Base-by-base conservation (phyloP, 2,113 vertebrate species). In the Pongo abelii region DNA sequence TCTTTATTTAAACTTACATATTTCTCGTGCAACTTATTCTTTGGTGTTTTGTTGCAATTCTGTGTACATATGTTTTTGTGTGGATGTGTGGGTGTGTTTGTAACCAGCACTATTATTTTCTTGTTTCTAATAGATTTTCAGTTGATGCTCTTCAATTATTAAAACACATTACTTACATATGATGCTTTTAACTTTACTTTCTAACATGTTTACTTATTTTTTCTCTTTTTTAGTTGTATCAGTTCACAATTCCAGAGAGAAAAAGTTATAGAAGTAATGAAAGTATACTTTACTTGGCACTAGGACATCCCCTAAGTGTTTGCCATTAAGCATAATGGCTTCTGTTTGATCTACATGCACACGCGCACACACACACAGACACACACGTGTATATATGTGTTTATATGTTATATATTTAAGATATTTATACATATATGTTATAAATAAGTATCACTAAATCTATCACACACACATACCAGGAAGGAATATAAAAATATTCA, bases 81-180 rank as follows among this genome's bases (percentile, higher is more conserved):
- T 32, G 25, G 2, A 18, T 30, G 35, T 32, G 27, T 55, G 16
- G 43, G 3, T 70, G 1, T 64, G 10, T 79, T 61, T 55, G 14
- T 84, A 81, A 87, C 67, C 48, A 83, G n/a, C 32, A 46, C 40
- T 83, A 43, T 48, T 59, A 59, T 57, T 74, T 25, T 85, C 20
- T 69, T 84, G 1, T 90, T 96, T 92, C 67, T 89, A 72, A 43
- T 22, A 89, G 17, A 86, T 96, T 89, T 92, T 43, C n/a, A 57
- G 3, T 75, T 67, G 52, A 52, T 35, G n/a, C 3, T 38, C 17
- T 92, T 85, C n/a, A 70, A n/a, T 89, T 92, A 74, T 52, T 84
- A 8, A 55, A 86, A 78, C 16, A 38, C 4, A 67, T 74, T 57
- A 52, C 5, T 79, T 84, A 9, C 4, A 74, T 52, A 78, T 50